Percentiles rank a stretch among this genome's conserved stretches.
Conservation (phyloP, 2,888 invertebrate genomes). For the Drosophila mayaguana region DNA sequence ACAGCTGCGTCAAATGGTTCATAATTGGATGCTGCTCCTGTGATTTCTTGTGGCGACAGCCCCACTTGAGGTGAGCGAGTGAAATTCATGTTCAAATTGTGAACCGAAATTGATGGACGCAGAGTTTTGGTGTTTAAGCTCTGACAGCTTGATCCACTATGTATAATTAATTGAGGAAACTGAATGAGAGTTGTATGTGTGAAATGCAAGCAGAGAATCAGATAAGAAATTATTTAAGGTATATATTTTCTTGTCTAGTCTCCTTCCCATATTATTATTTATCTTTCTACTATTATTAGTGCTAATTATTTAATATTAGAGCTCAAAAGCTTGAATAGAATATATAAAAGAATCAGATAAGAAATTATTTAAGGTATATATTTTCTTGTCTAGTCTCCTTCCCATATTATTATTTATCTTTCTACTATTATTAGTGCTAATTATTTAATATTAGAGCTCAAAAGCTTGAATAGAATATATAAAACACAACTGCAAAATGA, state of each 20-base stretch:
- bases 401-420: too few species aligned
- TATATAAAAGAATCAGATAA: too few species aligned
- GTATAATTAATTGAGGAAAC: conserved; percentile 30
- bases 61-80: conserved; percentile 38
- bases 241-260: too few species aligned
- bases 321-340: neutral
- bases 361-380: too few species aligned
- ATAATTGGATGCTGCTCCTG: conserved; percentile 68
- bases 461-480: neutral
- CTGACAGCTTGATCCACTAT: conserved; percentile 15
- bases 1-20: conserved; percentile 70
- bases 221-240: too few species aligned
- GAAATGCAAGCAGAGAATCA: too few species aligned
- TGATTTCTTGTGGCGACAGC: conserved; percentile 66
- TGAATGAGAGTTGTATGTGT: too few species aligned
- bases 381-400: too few species aligned
- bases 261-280: too few species aligned
- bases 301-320: neutral
- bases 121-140: conserved; percentile 9
- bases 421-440: too few species aligned
- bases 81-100: conserved; percentile 52
- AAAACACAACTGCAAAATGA: neutral
- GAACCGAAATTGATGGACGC: conserved; percentile 25
- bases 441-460: neutral
- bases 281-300: too few species aligned